Percentiles rank a stretch among this genome's conserved stretches.
Conservation (phyloP, 2,113 vertebrate genomes). For the Kobus ellipsiprymnus region DNA sequence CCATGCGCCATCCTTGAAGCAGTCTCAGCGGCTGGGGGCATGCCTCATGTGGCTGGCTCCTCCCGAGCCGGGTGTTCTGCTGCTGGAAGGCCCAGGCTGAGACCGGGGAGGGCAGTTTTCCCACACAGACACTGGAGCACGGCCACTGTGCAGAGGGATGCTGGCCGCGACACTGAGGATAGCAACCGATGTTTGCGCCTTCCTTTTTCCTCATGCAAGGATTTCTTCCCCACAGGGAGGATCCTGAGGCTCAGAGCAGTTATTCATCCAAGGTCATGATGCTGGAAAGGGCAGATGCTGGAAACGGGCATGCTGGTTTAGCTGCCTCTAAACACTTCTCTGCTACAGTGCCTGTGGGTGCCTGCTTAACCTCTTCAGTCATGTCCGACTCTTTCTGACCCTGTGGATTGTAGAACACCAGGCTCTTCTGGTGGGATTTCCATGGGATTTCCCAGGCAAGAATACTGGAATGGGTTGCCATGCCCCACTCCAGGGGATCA, state of each 20-base stretch:
- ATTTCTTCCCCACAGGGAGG: not conserved
- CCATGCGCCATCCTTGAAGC: not conserved
- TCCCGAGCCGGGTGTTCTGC: not conserved
- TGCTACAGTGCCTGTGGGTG: not conserved
- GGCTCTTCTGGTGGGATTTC: not conserved
- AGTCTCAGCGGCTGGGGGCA: not conserved
- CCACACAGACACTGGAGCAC: not conserved
- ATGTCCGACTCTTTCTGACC: not conserved
- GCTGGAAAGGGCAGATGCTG: not conserved
- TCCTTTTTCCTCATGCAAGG: not conserved
- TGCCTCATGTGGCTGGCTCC: rapidly evolving
- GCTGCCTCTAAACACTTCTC: not conserved
- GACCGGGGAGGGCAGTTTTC: not conserved
- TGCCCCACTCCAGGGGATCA: not conserved
- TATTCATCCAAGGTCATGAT: not conserved
- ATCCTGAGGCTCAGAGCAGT: not conserved
- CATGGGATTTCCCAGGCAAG: not conserved
- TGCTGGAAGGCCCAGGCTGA: not conserved
- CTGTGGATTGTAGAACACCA: not conserved
- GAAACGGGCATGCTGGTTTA: not conserved
- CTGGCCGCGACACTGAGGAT: no score
- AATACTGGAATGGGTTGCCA: not conserved
- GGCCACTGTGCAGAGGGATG: rapidly evolving
- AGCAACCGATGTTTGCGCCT: rapidly evolving
- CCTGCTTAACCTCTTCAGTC: not conserved